Conservation (phyloP, 2,888 invertebrate species). For the Suillia variegata region DNA sequence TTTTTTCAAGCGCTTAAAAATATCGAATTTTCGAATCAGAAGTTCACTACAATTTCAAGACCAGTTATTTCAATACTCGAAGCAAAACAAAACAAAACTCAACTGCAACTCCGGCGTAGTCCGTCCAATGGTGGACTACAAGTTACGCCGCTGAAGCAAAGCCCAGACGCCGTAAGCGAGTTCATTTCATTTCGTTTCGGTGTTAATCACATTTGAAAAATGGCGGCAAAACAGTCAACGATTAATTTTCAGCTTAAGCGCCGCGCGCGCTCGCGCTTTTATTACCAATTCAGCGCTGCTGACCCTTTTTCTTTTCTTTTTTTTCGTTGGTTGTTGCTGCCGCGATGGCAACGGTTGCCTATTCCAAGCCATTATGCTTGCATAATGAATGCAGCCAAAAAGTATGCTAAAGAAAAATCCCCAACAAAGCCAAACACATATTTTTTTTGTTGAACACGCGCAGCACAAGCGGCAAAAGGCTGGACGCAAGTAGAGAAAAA, state of each 20-base stretch:
- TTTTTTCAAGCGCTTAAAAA: too few relatives aligned
- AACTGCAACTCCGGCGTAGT: too few relatives aligned
- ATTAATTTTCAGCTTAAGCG: constrained; percentile 46
- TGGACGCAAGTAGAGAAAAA: background rate
- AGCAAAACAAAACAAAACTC: too few relatives aligned
- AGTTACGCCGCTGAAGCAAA: background rate
- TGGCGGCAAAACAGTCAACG: constrained; percentile 38
- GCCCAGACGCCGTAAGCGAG: background rate
- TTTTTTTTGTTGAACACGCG: constrained; percentile 35
- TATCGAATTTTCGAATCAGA: too few relatives aligned
- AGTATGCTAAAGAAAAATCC: constrained; percentile 19
- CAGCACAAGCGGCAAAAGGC: background rate
- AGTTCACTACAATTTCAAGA: too few relatives aligned
- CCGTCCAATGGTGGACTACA: too few relatives aligned
- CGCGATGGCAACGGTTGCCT: too few relatives aligned
- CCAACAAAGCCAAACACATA: constrained; percentile 47
- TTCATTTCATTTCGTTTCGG: constrained; percentile 33
- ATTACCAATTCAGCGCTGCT: constrained; percentile 1
- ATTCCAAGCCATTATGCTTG: constrained; percentile 39
- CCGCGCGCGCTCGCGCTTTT: too few relatives aligned
- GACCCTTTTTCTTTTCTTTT: constrained; percentile 13
- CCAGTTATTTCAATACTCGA: too few relatives aligned
- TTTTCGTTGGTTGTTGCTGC: too few relatives aligned
- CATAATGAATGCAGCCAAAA: constrained; percentile 46
- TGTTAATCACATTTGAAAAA: constrained; percentile 52